These are phyloP conservation scores for Apotomis capreana DNA, from an alignment of 2,888 invertebrate species.

Conservation along the genomic window DNA sequence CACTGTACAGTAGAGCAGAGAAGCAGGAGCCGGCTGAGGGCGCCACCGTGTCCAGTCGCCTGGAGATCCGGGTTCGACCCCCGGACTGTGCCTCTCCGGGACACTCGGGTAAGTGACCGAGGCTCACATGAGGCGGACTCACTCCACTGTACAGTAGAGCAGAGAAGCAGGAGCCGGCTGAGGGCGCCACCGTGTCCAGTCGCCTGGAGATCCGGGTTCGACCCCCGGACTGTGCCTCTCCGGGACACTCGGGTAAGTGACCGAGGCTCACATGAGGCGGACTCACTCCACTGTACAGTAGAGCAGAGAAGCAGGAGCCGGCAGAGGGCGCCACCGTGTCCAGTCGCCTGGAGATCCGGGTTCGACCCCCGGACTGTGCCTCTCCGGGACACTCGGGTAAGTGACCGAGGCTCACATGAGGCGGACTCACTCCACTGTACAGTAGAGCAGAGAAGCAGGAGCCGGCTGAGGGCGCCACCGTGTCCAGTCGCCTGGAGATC, in stretches of 20 bases:
- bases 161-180: constrained; percentile 51
- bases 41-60: constrained; percentile 87
- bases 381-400: constrained; percentile 68
- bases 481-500: constrained; percentile 92
- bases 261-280: background rate
- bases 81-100: constrained; percentile 66
- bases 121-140: too few relatives aligned
- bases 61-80: constrained; percentile 91
- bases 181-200: constrained; percentile 86
- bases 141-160: constrained; percentile 32
- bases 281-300: constrained; percentile 10
- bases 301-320: constrained; percentile 49
- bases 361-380: constrained; percentile 81
- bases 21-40: constrained; percentile 55
- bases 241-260: constrained; percentile 63
- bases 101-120: constrained; percentile 59
- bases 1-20: constrained; percentile 44
- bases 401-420: background rate
- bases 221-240: constrained; percentile 71
- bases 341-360: constrained; percentile 92
- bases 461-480: constrained; percentile 72
- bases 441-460: constrained; percentile 49
- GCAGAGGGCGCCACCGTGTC: constrained; percentile 84
- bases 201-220: constrained; percentile 92
- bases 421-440: too few relatives aligned